Evolutionary conservation across 2,113 vertebrate species (phyloP), one percentile per base, ranked within the genome.

Genomic region (Archocentrus centrarchus): DNA sequence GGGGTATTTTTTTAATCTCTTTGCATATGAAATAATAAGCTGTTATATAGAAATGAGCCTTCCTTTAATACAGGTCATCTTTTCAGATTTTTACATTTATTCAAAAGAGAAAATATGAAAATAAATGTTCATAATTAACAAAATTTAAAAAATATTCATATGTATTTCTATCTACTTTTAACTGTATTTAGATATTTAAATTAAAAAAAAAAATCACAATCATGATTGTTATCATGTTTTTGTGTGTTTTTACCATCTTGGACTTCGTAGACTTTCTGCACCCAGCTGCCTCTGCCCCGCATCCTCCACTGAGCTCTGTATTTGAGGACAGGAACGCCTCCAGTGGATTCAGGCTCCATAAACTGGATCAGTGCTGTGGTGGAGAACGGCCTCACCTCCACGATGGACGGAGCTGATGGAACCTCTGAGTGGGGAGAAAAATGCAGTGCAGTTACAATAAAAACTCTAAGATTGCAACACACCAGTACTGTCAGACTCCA

Each of bases 351-450:
- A 0, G 98, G 98, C 90, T 98, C 97, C 15, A 96, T 96, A 3
- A 99, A 98, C 78, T 96, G 95, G 88, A 99, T 95, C 92, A 96
- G 96, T 11, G 97, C 98, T 1, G 98, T 97, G 90, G 97, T 99
- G 70, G 98, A 99, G 81, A 98, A 99, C 0, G 98, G 97, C 58
- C 97, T 96, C 91, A 98, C 97, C 86, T 95, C 94, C 60, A 94
- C 93, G 53, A 99, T 95, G 91, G 95, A 96, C 1, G 98, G 98
- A 60, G 97, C 96, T 9, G 98, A 99, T 0, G 98, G 98, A 11
- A 98, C 98, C 81, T 99, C 98, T 99, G 94, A 50, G 77, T 58
- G 75, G 44, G 77, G 50, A 59, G 59, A 37, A 84, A 77, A 77
- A 83, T 11, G 17, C 41, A 22, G 20, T 14, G 35, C 3, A 20